Conservation (phyloP, 1,140 invertebrate species). For the Atta colombica region DNA sequence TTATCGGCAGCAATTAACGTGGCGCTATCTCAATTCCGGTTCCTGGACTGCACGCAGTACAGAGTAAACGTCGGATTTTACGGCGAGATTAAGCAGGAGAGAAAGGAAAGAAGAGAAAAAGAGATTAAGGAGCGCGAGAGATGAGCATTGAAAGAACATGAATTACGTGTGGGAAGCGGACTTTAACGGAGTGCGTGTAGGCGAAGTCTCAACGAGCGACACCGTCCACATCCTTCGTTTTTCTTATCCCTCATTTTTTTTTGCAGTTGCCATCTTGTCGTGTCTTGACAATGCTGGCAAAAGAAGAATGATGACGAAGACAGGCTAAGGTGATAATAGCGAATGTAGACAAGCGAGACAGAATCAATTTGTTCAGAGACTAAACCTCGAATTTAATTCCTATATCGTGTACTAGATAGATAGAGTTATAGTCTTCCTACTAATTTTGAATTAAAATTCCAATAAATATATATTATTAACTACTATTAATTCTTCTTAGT, state of each 20-base stretch:
- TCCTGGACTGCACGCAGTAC: background rate
- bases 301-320: constrained; percentile 36
- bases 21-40: constrained; percentile 65
- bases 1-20: constrained; percentile 63
- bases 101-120: background rate
- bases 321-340: background rate
- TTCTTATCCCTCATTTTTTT: background rate
- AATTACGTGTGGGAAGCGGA: constrained; percentile 64
- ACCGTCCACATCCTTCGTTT: background rate
- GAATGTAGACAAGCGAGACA: background rate
- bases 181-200: constrained; percentile 29
- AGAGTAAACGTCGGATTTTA: constrained; percentile 59
- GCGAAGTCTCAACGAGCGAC: constrained; percentile 25
- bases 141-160: constrained; percentile 44
- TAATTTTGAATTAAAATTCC: background rate
- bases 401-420: background rate
- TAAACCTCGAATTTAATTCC: background rate
- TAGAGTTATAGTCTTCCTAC: background rate
- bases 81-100: constrained; percentile 29
- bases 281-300: constrained; percentile 12
- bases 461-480: background rate
- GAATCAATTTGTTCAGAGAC: constrained; percentile 18
- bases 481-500: background rate
- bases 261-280: background rate
- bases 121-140: constrained; percentile 27